phyloP scores from a whole-genome alignment of 1,140 invertebrate species.

The Drosophila navojoa region DNA sequence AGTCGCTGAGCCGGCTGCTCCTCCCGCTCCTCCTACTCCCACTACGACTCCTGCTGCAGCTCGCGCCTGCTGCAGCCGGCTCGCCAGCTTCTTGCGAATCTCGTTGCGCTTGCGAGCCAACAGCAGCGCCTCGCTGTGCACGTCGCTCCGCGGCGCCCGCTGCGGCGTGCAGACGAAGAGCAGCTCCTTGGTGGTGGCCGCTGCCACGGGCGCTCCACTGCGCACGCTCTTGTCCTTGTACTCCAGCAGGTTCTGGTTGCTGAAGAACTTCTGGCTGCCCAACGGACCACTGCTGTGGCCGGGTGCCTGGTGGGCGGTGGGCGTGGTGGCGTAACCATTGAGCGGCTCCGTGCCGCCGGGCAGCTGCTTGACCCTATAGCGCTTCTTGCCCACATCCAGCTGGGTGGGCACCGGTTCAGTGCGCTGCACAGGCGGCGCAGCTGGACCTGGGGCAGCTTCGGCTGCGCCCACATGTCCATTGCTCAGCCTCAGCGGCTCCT shows the following conservation, averaged over 20 bases:
- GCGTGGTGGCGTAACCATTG: slow-evolving; percentile 79
- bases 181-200: slow-evolving; percentile 78
- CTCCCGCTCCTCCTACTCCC: slow-evolving; percentile 26
- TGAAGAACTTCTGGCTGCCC: slow-evolving; percentile 77
- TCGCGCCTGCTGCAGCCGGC: slow-evolving; percentile 62
- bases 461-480: slow-evolving; percentile 10
- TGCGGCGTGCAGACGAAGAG: slow-evolving; percentile 82
- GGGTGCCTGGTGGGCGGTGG: slow-evolving; percentile 68
- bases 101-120: slow-evolving; percentile 77
- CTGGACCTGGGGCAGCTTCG: neutral
- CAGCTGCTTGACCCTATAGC: slow-evolving; percentile 72
- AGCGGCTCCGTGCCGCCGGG: slow-evolving; percentile 65
- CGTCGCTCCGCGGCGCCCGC: slow-evolving; percentile 56
- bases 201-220: slow-evolving; percentile 56
- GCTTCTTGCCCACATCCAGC: slow-evolving; percentile 72
- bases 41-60: neutral
- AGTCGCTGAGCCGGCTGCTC: neutral
- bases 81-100: slow-evolving; percentile 70
- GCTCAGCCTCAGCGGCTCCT: slow-evolving; percentile 23
- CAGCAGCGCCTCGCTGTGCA: slow-evolving; percentile 66
- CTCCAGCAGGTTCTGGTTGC: slow-evolving; percentile 80
- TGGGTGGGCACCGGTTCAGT: slow-evolving; percentile 65
- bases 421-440: slow-evolving; percentile 22
- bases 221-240: slow-evolving; percentile 53
- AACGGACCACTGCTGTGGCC: slow-evolving; percentile 44